Conservation (phyloP, 2,888 invertebrate genomes). For the Andricus curvator region DNA sequence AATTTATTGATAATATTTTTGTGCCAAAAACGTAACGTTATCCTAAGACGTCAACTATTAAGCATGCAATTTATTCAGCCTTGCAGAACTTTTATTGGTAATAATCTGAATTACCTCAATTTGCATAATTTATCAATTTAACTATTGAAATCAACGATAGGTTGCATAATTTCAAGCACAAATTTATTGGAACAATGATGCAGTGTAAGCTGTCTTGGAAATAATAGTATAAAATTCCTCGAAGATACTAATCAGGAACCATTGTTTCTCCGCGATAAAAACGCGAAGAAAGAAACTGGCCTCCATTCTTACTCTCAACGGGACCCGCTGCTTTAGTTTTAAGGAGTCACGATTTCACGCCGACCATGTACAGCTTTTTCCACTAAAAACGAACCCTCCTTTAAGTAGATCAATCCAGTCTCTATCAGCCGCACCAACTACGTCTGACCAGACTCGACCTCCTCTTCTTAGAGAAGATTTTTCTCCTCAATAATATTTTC, state of each 20-base stretch:
- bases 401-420: slow-evolving; percentile 21
- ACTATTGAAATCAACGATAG: not conserved
- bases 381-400: not conserved
- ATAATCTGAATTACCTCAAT: not conserved
- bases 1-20: too few relatives aligned
- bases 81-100: not conserved
- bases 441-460: slow-evolving; percentile 25
- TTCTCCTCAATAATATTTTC: not conserved
- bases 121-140: not conserved
- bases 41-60: too few relatives aligned
- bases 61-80: not conserved
- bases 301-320: not conserved
- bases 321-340: not conserved
- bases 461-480: slow-evolving; percentile 1
- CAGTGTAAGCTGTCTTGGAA: not conserved
- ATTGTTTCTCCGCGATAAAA: not conserved
- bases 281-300: not conserved
- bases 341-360: not conserved
- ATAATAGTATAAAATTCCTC: not conserved
- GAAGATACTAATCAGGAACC: not conserved
- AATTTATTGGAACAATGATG: not conserved
- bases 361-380: slow-evolving; percentile 20
- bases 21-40: too few relatives aligned
- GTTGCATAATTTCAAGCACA: not conserved
- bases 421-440: slow-evolving; percentile 6